Percentiles rank a stretch among this genome's conserved stretches.
These are phyloP conservation scores for Rallus limicola DNA, from an alignment of 2,113 vertebrate species.

Conservation along the genomic window DNA sequence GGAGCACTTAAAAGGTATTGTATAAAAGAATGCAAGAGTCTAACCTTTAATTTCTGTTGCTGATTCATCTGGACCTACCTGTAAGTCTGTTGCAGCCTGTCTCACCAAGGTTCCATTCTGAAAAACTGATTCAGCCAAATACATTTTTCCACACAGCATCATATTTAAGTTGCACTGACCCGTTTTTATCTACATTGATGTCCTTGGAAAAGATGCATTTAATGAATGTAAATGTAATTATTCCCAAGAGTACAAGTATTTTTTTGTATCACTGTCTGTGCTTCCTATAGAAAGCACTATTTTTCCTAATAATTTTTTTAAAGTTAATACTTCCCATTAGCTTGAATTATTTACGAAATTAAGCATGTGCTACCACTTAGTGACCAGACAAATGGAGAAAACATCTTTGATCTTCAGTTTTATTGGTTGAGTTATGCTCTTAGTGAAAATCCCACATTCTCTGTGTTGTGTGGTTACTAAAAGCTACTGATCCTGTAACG, in stretches of 20 bases:
- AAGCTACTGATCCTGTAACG: slow-evolving; percentile 49
- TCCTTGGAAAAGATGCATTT: slow-evolving; percentile 53
- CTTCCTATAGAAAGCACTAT: slow-evolving; percentile 40
- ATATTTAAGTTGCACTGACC: background rate
- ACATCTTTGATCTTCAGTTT: slow-evolving; percentile 59
- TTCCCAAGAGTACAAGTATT: slow-evolving; percentile 22
- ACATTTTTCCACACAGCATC: background rate
- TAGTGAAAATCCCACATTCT: slow-evolving; percentile 56
- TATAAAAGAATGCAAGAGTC: background rate
- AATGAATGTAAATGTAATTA: slow-evolving; percentile 46
- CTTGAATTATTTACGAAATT: slow-evolving; percentile 79
- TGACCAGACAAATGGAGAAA: slow-evolving; percentile 70
- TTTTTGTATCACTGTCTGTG: background rate
- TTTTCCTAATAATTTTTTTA: slow-evolving; percentile 72
- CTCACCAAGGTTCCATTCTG: background rate
- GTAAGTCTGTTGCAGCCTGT: background rate
- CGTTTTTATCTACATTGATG: background rate
- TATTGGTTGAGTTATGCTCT: slow-evolving; percentile 45
- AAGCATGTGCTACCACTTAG: slow-evolving; percentile 60
- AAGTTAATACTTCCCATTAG: slow-evolving; percentile 75
- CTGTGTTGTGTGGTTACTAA: slow-evolving; percentile 64
- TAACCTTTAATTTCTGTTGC: background rate
- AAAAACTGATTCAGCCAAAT: background rate
- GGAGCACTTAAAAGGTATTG: background rate
- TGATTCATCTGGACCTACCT: background rate